These are phyloP conservation scores for Leptarthrus brevirostris DNA, from an alignment of 2,888 invertebrate species.

Conservation along the genomic window DNA sequence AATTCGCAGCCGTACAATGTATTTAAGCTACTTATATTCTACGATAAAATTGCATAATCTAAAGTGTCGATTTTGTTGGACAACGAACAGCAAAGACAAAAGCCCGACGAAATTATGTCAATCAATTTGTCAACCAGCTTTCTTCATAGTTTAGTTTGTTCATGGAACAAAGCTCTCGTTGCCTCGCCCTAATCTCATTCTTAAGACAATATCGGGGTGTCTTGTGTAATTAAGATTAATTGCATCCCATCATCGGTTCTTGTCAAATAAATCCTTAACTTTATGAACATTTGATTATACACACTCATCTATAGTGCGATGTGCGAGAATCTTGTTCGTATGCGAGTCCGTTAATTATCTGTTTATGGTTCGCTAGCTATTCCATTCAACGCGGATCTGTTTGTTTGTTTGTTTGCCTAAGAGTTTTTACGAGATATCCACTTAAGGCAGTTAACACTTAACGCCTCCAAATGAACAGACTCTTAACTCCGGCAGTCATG, in stretches of 20 bases:
- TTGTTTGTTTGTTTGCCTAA: slow-evolving; percentile 49
- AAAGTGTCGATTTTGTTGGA: too few relatives aligned
- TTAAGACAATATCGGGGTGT: slow-evolving; percentile 8
- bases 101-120: too few relatives aligned
- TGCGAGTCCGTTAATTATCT: slow-evolving; percentile 52
- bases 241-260: slow-evolving; percentile 51
- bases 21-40: too few relatives aligned
- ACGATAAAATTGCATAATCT: too few relatives aligned
- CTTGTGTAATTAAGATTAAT: slow-evolving; percentile 53
- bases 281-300: slow-evolving; percentile 52
- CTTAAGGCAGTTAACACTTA: slow-evolving; percentile 51
- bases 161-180: slow-evolving; percentile 21
- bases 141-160: background rate
- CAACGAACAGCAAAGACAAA: too few relatives aligned
- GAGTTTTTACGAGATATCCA: slow-evolving; percentile 52
- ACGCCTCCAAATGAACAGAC: slow-evolving; percentile 47
- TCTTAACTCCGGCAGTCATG: slow-evolving; percentile 24
- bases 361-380: slow-evolving; percentile 50
- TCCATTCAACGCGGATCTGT: slow-evolving; percentile 19
- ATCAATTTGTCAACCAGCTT: too few relatives aligned
- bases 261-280: slow-evolving; percentile 54
- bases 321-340: slow-evolving; percentile 33
- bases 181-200: slow-evolving; percentile 26
- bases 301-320: slow-evolving; percentile 8
- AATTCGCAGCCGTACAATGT: too few relatives aligned